Percentiles rank a stretch among this genome's conserved stretches.
These are phyloP conservation scores for Acleris literana DNA, from an alignment of 2,888 invertebrate genomes.

Conservation along the genomic window DNA sequence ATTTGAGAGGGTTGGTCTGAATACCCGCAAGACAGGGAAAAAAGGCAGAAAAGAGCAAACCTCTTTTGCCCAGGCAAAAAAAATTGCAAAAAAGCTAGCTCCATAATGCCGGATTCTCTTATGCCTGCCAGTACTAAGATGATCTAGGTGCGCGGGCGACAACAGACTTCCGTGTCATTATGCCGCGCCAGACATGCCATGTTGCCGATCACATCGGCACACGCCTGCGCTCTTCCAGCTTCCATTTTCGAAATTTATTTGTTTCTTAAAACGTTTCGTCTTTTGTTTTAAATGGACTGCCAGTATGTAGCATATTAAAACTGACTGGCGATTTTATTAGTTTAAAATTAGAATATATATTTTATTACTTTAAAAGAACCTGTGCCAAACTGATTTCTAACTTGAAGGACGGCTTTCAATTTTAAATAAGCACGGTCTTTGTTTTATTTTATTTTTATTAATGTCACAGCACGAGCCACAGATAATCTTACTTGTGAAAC, in stretches of 20 bases:
- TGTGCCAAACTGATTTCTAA: no score
- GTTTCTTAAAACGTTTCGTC: conserved; percentile 6
- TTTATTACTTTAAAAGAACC: no score
- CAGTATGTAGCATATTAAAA: no score
- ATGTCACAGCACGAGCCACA: conserved; percentile 3
- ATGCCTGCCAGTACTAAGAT: conserved; percentile 42
- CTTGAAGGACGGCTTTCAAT: no score
- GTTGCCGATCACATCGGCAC: conserved; percentile 42
- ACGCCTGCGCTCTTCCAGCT: conserved; percentile 41
- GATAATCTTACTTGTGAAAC: conserved; percentile 27
- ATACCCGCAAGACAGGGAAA: no score
- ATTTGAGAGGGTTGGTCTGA: no score
- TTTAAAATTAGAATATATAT: no score
- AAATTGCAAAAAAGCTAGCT: not conserved
- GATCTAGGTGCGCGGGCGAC: conserved; percentile 55
- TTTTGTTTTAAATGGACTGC: conserved; percentile 3
- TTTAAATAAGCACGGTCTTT: no score
- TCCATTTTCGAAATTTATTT: conserved; percentile 18
- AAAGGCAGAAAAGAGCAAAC: no score
- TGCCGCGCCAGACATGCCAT: conserved; percentile 43
- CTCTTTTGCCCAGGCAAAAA: not conserved
- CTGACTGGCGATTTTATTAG: no score
- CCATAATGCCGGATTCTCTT: conserved; percentile 3
- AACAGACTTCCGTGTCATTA: conserved; percentile 71
- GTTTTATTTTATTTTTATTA: not conserved